Conservation (phyloP, 2,113 vertebrate genomes). For the Scatophagus argus region DNA sequence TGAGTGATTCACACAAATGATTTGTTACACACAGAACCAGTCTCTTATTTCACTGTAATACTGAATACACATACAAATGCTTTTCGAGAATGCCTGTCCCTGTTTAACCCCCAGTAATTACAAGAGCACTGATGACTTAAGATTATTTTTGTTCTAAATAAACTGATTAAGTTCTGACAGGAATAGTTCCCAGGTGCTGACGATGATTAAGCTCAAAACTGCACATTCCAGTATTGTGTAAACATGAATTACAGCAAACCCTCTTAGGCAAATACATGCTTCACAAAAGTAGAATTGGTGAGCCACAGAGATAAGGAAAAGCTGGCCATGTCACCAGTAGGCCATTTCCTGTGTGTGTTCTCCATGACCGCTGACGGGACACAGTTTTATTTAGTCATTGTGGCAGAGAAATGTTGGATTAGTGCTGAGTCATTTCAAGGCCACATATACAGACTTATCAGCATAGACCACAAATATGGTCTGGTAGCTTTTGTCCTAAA, state of each 20-base stretch:
- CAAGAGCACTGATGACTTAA: no score
- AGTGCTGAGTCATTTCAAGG: slow-evolving; percentile 38
- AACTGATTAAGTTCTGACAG: neutral
- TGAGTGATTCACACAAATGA: no score
- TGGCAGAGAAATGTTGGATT: slow-evolving; percentile 21
- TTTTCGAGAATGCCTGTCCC: neutral
- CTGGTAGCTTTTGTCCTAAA: neutral
- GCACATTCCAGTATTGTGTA: slow-evolving; percentile 37
- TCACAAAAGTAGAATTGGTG: slow-evolving; percentile 10
- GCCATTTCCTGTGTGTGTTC: slow-evolving; percentile 56
- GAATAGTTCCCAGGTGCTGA: neutral
- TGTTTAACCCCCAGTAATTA: neutral
- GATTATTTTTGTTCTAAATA: neutral
- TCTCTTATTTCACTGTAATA: neutral
- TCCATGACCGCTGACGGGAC: slow-evolving; percentile 32
- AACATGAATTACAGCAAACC: slow-evolving; percentile 38
- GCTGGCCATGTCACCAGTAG: slow-evolving; percentile 25
- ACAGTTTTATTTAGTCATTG: slow-evolving; percentile 18
- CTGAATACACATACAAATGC: neutral
- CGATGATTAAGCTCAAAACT: neutral
- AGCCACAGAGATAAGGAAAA: slow-evolving; percentile 50
- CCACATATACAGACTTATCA: neutral
- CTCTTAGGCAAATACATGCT: slow-evolving; percentile 11
- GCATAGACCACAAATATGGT: neutral
- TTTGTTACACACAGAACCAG: neutral